Base-by-base conservation (phyloP, 2,797 vertebrate genomes). In the Microctenopoma lineatum region DNA sequence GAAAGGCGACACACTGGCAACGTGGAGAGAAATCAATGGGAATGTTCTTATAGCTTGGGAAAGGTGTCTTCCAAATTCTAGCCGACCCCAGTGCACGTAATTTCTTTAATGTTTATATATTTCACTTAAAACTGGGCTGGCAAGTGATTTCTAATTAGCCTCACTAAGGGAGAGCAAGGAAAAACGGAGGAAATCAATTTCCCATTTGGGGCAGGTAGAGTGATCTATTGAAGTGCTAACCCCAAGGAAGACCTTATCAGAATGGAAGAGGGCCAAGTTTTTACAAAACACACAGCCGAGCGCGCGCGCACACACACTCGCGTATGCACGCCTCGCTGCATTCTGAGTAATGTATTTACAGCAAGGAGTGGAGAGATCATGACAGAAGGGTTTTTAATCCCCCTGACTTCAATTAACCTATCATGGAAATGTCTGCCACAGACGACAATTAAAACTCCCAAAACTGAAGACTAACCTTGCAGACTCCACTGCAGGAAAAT, bases 361-460 rank as follows among this genome's bases (percentile, higher is more conserved):
- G 63, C 16, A 8, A 61, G 42, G 41, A 78, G 73, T 38, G 8
- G 32, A 51, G 51, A 76, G 81, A 86, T 91, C 85, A 75, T 72
- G 87, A 76, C 70, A 76, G 80, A 75, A 41, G 77, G 13, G 14
- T 73, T 88, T 80, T 87, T 80, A 88, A 87, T 87, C 75, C 81
- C 66, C 76, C 70, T 77, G 88, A 90, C 90, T 89, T 92, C 84
- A 92, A 91, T 91, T 90, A 91, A 90, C 88, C 86, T 75, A 42
- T 54, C 5, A 18, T 75, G 78, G 85, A 84, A 66, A 70, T 68
- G 62, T 83, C 86, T 77, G 81, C 75, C 66, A 83, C 75, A 4
- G 59, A 78, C 21, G 44, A 84, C 84, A 84, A 87, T 85, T 84
- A 81, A 79, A 83, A 73, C 79, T 71, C 41, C 25, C 47, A 78